phyloP scores from a whole-genome alignment of 2,113 vertebrate genomes.

The Phrynocephalus versicolor region DNA sequence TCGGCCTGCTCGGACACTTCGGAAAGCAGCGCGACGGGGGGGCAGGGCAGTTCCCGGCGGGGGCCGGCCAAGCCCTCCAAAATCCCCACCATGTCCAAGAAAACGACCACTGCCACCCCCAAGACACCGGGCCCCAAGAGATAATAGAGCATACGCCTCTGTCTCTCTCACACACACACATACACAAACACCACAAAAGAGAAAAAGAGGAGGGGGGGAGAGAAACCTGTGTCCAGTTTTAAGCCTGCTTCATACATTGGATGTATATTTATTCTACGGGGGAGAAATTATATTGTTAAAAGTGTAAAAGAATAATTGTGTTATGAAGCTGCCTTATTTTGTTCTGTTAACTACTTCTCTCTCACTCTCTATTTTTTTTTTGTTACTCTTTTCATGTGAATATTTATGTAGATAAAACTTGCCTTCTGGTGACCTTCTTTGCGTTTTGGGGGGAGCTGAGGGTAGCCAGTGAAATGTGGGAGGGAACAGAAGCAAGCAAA shows the following conservation, averaged over 20 bases:
- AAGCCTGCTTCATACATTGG: constrained; percentile 76
- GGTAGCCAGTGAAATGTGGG: constrained; percentile 66
- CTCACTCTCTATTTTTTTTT: constrained; percentile 77
- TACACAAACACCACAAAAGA: not conserved
- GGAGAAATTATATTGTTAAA: constrained; percentile 85
- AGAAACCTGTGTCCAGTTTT: constrained; percentile 57
- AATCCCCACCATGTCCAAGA: constrained; percentile 98
- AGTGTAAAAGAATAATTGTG: constrained; percentile 83
- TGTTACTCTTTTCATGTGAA: constrained; percentile 94
- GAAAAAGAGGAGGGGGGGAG: no score
- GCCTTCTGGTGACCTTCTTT: constrained; percentile 72
- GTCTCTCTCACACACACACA: not conserved
- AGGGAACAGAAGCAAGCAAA: constrained; percentile 54
- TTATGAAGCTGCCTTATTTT: constrained; percentile 96
- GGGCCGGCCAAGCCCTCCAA: constrained; percentile 89
- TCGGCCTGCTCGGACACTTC: constrained; percentile 95
- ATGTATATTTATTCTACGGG: constrained; percentile 83
- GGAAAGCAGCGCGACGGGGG: constrained; percentile 85
- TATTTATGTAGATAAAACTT: constrained; percentile 86
- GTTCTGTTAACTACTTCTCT: constrained; percentile 70
- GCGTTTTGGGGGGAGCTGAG: constrained; percentile 58
- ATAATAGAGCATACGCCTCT: constrained; percentile 73
- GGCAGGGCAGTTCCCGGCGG: constrained; percentile 76
- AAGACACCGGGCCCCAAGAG: constrained; percentile 86
- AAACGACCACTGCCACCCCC: constrained; percentile 81